Conservation (phyloP, 2,797 vertebrate species). For the Echeneis naucrates region DNA sequence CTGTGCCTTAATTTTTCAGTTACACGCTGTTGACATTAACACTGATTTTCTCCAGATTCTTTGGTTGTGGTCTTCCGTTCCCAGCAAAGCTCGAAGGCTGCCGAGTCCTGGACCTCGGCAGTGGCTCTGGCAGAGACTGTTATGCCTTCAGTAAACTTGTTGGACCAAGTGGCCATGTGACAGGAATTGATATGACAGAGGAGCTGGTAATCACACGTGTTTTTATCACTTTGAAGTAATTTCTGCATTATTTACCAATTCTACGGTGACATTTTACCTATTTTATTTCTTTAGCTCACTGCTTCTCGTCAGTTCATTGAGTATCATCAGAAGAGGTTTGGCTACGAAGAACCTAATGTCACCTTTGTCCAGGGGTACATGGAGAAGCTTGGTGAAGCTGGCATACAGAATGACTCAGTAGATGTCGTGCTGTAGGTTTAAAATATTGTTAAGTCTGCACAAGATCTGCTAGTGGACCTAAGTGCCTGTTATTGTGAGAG, state of each 20-base stretch:
- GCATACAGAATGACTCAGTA: constrained; percentile 74
- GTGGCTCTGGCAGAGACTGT: constrained; percentile 90
- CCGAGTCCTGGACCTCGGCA: constrained; percentile 89
- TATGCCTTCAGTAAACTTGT: constrained; percentile 89
- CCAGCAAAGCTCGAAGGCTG: constrained; percentile 86
- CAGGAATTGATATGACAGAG: constrained; percentile 89
- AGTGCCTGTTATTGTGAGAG: neutral
- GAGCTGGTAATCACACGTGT: constrained; percentile 80
- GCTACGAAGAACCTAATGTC: constrained; percentile 78
- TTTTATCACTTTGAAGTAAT: accelerated
- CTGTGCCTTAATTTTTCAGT: neutral
- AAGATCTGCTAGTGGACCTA: neutral
- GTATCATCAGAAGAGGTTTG: constrained; percentile 83
- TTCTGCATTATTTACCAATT: neutral
- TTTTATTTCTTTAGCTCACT: constrained; percentile 63
- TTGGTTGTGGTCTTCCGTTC: constrained; percentile 89
- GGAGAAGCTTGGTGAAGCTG: constrained; percentile 81
- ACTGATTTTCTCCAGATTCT: constrained; percentile 82
- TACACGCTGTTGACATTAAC: neutral
- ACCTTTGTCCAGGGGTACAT: constrained; percentile 84
- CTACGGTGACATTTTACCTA: too few species aligned
- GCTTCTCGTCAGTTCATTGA: constrained; percentile 73
- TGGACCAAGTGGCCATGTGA: constrained; percentile 85
- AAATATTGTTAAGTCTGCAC: neutral
- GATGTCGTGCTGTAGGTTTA: constrained; percentile 82